phyloP scores from a whole-genome alignment of 2,113 vertebrate genomes.

The Pseudorectes ferrugineus region DNA sequence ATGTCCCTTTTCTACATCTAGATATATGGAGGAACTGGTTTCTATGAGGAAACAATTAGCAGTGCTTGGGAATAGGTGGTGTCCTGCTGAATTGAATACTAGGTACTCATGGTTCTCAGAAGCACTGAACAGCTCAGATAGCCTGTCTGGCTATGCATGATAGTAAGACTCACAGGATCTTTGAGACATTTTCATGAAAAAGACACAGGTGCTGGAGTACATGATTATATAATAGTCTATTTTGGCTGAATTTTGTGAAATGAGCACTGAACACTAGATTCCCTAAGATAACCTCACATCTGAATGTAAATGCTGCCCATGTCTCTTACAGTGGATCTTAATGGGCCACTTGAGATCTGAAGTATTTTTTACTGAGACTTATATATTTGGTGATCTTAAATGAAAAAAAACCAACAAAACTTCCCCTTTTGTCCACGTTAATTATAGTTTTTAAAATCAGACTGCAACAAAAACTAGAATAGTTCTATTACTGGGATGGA shows the following conservation, averaged over 20 bases:
- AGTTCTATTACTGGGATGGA: background rate
- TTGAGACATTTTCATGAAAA: background rate
- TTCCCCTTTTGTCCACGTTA: background rate
- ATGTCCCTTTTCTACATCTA: background rate
- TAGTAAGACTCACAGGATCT: background rate
- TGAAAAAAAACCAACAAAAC: background rate
- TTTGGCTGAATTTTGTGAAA: background rate
- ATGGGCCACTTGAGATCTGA: background rate
- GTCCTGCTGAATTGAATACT: background rate
- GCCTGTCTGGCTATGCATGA: background rate
- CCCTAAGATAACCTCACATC: background rate
- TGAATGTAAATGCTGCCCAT: background rate
- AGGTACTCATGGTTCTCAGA: background rate
- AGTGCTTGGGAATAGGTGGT: background rate
- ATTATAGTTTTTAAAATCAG: background rate
- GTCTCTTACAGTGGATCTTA: background rate
- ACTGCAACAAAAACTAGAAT: background rate
- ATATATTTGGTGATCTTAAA: background rate
- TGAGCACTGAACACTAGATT: background rate
- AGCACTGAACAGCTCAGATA: background rate
- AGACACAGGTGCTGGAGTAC: background rate
- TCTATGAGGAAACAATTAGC: background rate
- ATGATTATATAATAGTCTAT: background rate
- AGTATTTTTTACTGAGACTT: background rate
- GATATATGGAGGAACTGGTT: fast-evolving